A percentile compares a stretch with the other conserved stretches of the same genome.
Evolutionary conservation across 2,113 vertebrate genomes (phyloP).

Genomic region (Ciconia maguari): DNA sequence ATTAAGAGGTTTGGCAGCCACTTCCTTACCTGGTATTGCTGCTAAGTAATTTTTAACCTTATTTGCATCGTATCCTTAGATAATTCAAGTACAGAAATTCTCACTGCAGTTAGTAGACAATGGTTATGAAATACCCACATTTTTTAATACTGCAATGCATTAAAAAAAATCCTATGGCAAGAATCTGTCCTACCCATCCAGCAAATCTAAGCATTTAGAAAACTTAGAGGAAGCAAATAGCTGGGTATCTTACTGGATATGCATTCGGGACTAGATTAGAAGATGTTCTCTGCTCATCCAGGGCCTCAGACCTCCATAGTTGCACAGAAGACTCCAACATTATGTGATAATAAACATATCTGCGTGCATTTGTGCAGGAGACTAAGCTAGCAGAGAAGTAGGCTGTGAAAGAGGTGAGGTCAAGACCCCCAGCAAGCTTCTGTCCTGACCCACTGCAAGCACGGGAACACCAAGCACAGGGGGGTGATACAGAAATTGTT

Average conservation of each 20-base stretch:
- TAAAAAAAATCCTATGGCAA: not conserved
- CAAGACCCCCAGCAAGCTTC: not conserved
- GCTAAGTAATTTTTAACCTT: not conserved
- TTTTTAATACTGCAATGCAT: not conserved
- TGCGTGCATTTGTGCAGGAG: not conserved
- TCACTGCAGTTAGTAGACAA: not conserved
- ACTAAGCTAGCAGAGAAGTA: not conserved
- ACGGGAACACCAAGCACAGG: fast-evolving
- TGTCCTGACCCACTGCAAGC: not conserved
- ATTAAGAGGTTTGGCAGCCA: not conserved
- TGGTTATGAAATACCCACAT: not conserved
- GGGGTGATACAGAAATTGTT: not conserved
- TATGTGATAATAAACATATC: not conserved
- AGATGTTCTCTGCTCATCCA: not conserved
- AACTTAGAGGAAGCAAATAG: not conserved
- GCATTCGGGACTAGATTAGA: not conserved
- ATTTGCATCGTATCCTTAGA: not conserved
- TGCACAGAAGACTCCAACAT: not conserved
- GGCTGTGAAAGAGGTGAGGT: not conserved
- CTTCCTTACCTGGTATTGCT: not conserved
- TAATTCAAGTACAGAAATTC: not conserved
- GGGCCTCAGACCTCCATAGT: not conserved
- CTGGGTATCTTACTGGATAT: not conserved
- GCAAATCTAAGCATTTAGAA: not conserved
- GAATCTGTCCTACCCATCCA: not conserved